Percentiles rank a stretch among this genome's conserved stretches.
phyloP scores from a whole-genome alignment of 2,113 vertebrate species.

The Eolophus roseicapilla region DNA sequence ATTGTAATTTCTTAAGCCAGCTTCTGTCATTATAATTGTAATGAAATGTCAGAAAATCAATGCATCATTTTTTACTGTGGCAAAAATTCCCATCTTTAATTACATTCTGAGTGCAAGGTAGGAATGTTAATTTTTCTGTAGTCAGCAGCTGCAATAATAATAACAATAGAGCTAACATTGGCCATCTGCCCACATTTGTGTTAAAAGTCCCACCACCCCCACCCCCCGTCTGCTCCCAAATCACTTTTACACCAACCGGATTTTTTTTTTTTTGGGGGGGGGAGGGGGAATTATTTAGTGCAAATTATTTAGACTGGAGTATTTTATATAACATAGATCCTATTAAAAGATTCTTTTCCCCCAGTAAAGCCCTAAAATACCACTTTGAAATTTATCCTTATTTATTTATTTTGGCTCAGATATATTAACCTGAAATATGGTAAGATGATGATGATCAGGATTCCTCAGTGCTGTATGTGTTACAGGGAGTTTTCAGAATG shows the following conservation, averaged over 20 bases:
- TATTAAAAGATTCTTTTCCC: background rate
- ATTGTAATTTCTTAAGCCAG: background rate
- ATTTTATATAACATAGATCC: background rate
- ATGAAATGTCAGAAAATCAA: constrained; percentile 32
- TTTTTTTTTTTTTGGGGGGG: background rate
- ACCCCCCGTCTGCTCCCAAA: background rate
- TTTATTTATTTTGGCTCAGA: background rate
- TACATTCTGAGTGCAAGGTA: background rate
- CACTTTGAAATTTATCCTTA: background rate
- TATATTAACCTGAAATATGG: background rate
- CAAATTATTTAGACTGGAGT: background rate
- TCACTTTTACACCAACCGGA: background rate
- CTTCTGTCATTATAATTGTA: background rate
- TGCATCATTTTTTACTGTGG: background rate
- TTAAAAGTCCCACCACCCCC: background rate
- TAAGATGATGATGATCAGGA: background rate
- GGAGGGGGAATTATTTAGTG: background rate
- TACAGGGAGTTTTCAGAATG: background rate
- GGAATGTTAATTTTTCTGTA: background rate
- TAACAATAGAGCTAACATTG: background rate
- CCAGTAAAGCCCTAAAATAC: background rate
- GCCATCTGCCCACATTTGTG: background rate
- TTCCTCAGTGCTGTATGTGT: background rate
- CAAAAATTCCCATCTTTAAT: background rate
- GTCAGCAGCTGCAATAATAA: constrained; percentile 14